These are phyloP conservation scores for Pangasianodon gigas DNA, from an alignment of 2,113 vertebrate species.

Conservation along the genomic window DNA sequence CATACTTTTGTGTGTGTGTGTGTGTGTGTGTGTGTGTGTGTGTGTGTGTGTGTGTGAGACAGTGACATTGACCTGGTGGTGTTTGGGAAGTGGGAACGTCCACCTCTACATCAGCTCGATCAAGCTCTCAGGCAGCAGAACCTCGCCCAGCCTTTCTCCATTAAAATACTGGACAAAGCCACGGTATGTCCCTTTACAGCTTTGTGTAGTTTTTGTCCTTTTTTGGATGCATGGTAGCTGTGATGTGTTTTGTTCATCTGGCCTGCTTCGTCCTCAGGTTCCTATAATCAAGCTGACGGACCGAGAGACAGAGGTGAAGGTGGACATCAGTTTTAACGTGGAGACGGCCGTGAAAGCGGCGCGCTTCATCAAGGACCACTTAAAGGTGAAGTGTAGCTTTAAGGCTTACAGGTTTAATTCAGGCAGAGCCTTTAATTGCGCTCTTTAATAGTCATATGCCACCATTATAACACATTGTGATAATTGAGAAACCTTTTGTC, in stretches of 20 bases:
- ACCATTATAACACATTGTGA: background rate
- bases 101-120: slow-evolving; percentile 88
- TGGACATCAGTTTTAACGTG: slow-evolving; percentile 98
- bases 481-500: background rate
- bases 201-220: too few relatives aligned
- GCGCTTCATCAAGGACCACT: slow-evolving; percentile 92
- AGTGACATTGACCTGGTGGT: slow-evolving; percentile 98
- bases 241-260: background rate
- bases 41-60: background rate
- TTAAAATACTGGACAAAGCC: slow-evolving; percentile 98
- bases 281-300: slow-evolving; percentile 98
- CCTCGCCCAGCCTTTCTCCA: slow-evolving; percentile 89
- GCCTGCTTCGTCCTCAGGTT: slow-evolving; percentile 73
- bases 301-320: slow-evolving; percentile 95
- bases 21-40: background rate
- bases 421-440: background rate
- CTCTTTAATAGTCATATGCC: background rate
- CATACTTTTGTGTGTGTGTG: background rate
- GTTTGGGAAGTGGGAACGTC: slow-evolving; percentile 94
- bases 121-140: slow-evolving; percentile 91
- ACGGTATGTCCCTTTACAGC: slow-evolving; percentile 77
- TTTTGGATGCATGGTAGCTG: too few relatives aligned
- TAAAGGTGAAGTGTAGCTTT: slow-evolving; percentile 77
- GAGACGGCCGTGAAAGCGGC: slow-evolving; percentile 96
- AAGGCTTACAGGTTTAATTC: background rate